Conservation (phyloP, 1,140 invertebrate genomes). For the Asbolus verrucosus region DNA sequence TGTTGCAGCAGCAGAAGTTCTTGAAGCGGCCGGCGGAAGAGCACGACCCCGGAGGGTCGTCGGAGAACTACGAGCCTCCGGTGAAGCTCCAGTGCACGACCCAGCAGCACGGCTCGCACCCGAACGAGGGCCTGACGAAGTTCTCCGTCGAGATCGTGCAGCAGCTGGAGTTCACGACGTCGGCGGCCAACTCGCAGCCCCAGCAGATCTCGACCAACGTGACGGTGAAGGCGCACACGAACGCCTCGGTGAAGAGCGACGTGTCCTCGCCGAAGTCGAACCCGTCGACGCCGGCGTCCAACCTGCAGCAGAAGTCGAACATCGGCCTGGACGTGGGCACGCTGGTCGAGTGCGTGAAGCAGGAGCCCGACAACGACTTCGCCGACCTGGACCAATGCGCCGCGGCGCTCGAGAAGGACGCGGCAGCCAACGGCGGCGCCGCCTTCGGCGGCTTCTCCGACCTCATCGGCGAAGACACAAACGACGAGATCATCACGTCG, state of each 20-base stretch:
- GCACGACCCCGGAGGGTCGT: slow-evolving; percentile 70
- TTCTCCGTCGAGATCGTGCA: slow-evolving; percentile 93
- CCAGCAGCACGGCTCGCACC: slow-evolving; percentile 64
- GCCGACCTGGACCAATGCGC: slow-evolving; percentile 84
- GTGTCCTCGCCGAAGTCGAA: slow-evolving; percentile 69
- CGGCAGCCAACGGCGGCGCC: slow-evolving; percentile 74
- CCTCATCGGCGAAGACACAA: slow-evolving; percentile 85
- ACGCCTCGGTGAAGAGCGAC: slow-evolving; percentile 84
- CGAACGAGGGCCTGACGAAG: slow-evolving; percentile 76
- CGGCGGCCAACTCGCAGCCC: slow-evolving; percentile 83
- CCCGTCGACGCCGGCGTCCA: slow-evolving; percentile 55
- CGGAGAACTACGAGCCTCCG: slow-evolving; percentile 76
- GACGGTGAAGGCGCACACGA: slow-evolving; percentile 89
- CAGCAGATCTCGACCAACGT: slow-evolving; percentile 93
- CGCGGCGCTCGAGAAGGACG: slow-evolving; percentile 84
- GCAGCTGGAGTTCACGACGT: slow-evolving; percentile 87
- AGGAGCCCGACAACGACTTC: slow-evolving; percentile 84
- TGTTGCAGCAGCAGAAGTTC: slow-evolving; percentile 85
- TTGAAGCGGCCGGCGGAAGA: slow-evolving; percentile 81
- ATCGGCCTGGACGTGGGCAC: slow-evolving; percentile 68
- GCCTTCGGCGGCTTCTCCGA: slow-evolving; percentile 84
- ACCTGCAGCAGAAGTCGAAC: slow-evolving; percentile 56
- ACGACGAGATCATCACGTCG: slow-evolving; percentile 83
- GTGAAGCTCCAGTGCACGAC: slow-evolving; percentile 82
- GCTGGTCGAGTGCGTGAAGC: slow-evolving; percentile 84